Evolutionary conservation across 2,797 vertebrate genomes (phyloP).

Genomic region (Spinibarbus caldwelli): DNA sequence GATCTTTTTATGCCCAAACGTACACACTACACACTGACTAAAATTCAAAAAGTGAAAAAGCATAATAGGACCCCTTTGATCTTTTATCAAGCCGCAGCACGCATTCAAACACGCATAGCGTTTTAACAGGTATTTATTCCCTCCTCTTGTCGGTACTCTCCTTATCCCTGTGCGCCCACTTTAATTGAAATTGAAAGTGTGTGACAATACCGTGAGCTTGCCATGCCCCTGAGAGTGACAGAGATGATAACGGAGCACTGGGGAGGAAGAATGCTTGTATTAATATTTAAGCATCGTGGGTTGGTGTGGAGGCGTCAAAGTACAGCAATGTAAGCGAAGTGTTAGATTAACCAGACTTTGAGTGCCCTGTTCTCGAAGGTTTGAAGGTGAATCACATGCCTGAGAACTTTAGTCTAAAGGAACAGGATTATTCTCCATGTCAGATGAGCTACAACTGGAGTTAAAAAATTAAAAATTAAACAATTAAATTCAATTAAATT

Average conservation of each 20-base stretch:
- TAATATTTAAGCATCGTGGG: conserved; percentile 53
- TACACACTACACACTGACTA: too few relatives aligned
- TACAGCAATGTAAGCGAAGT: not conserved
- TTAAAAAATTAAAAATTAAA: too few relatives aligned
- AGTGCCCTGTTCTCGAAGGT: not conserved
- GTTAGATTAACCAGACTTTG: not conserved
- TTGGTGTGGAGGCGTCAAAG: not conserved
- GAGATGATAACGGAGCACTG: conserved; percentile 31
- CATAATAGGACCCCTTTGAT: too few relatives aligned
- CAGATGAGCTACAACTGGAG: not conserved
- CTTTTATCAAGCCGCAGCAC: conserved; percentile 21
- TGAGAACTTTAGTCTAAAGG: not conserved
- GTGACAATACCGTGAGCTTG: conserved; percentile 43
- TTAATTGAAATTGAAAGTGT: conserved; percentile 55
- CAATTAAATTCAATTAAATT: too few relatives aligned
- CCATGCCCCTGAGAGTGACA: conserved; percentile 39
- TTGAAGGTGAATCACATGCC: conserved; percentile 23
- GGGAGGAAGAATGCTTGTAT: conserved; percentile 49
- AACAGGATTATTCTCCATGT: not conserved
- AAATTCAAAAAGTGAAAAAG: too few relatives aligned
- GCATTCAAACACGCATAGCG: not conserved
- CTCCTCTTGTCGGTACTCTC: conserved; percentile 4
- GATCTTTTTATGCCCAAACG: too few relatives aligned
- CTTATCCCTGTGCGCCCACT: conserved; percentile 16
- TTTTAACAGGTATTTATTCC: conserved; percentile 43